A percentile compares a stretch with the other conserved stretches of the same genome.
Conservation (phyloP, 2,888 invertebrate species). For the Operophtera brumata region DNA sequence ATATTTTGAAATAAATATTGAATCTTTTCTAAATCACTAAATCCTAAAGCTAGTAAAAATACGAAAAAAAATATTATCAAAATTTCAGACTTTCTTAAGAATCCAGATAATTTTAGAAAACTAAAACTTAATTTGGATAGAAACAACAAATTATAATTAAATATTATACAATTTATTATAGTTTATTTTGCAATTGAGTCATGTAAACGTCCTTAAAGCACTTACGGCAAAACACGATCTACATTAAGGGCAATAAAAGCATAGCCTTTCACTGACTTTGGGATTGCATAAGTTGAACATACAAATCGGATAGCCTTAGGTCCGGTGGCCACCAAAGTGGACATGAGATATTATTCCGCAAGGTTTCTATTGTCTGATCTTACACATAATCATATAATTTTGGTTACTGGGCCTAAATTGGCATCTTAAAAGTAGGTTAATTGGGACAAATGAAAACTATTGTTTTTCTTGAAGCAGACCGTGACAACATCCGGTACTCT, state of each 20-base stretch:
- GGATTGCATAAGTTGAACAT: conserved; percentile 10
- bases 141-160: not conserved
- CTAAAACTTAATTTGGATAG: not conserved
- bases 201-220: conserved; percentile 4
- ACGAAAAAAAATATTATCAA: no score
- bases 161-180: conserved; percentile 1
- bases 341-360: not conserved
- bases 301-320: not conserved
- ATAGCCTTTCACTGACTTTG: conserved; percentile 15
- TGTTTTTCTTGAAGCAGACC: conserved; percentile 14
- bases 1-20: no score
- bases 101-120: no score
- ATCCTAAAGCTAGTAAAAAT: no score
- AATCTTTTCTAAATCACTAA: no score
- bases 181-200: not conserved
- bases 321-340: not conserved
- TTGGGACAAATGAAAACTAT: not conserved
- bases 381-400: not conserved
- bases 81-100: no score
- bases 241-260: conserved; percentile 11
- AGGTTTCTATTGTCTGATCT: not conserved
- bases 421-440: not conserved
- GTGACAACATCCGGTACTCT: not conserved
- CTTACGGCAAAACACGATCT: not conserved
- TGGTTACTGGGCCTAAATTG: not conserved